Evolutionary conservation across 1,140 invertebrate species (phyloP).

Genomic region (Zaprionus taronus): DNA sequence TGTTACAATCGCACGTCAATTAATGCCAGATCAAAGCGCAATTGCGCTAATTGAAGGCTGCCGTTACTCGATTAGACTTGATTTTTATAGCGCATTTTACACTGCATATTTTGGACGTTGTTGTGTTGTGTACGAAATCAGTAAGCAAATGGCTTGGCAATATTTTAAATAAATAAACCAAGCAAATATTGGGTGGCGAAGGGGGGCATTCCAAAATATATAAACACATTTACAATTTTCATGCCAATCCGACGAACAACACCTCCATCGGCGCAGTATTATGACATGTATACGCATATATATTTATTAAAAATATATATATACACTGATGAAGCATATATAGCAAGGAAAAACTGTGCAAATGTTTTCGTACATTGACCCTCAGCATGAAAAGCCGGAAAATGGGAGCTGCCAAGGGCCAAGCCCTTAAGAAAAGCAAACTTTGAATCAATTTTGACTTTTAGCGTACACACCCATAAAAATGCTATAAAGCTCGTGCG

Average conservation of each 20-base stretch:
- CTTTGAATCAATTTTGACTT: slow-evolving; percentile 6
- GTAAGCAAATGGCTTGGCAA: slow-evolving; percentile 23
- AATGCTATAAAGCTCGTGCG: not conserved
- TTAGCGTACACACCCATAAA: not conserved
- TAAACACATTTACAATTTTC: slow-evolving; percentile 24
- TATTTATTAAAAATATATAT: not conserved
- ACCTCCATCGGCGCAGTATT: not conserved
- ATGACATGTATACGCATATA: not conserved
- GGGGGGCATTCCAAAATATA: slow-evolving; percentile 29
- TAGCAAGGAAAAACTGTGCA: not conserved
- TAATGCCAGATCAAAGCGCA: slow-evolving; percentile 9
- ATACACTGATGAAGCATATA: not conserved
- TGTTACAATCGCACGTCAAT: slow-evolving; percentile 19
- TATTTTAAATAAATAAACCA: slow-evolving; percentile 31
- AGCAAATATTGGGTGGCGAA: not conserved
- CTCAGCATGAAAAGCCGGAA: not conserved
- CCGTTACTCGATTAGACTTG: slow-evolving; percentile 4
- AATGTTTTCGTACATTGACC: slow-evolving; percentile 10
- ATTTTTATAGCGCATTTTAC: slow-evolving; percentile 26
- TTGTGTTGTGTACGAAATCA: not conserved
- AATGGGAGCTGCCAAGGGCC: slow-evolving; percentile 3
- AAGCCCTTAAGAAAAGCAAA: slow-evolving; percentile 4
- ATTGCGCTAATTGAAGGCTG: slow-evolving; percentile 17
- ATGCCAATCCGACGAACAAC: not conserved
- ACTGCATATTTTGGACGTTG: slow-evolving; percentile 5